Evolutionary conservation across 1,140 invertebrate genomes (phyloP).

Genomic region (fruit fly (Drosophila melanogaster)): Release_6_plus_ISO1_MT NC_004354.4:18164501-18165000

Average conservation of each 20-base stretch:
- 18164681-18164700: neutral
- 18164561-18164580: neutral
- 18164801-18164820: neutral
- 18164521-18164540: no score
- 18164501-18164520: no score
- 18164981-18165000: slow-evolving; percentile 1
- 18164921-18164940: slow-evolving; percentile 37
- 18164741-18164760: neutral
- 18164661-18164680: neutral
- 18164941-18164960: slow-evolving; percentile 13
- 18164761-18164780: neutral
- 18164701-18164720: neutral
- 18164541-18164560: neutral
- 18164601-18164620: neutral
- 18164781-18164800: neutral
- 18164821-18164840: neutral
- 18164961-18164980: neutral
- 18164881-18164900: no score
- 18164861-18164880: neutral
- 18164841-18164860: neutral
- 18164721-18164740: neutral
- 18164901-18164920: slow-evolving; percentile 18
- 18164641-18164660: neutral
- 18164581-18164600: neutral
- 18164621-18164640: neutral